Conservation (phyloP, 1,140 invertebrate genomes). For the Conopomorpha cramerella region DNA sequence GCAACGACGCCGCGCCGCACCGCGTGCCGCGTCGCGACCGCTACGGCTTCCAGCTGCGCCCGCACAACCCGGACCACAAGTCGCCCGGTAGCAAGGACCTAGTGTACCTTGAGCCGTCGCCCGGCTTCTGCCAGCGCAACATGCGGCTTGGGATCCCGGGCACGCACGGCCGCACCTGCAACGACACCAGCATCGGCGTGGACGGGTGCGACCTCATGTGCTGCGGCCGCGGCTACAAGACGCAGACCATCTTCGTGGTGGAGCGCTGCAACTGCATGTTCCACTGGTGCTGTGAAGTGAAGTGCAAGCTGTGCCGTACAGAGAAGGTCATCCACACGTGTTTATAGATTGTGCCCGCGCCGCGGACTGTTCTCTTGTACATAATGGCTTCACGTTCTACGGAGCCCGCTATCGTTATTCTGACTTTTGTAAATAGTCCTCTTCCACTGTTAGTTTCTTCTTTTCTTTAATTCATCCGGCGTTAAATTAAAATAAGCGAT, state of each 20-base stretch:
- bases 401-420: slow-evolving; percentile 33
- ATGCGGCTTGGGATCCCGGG: slow-evolving; percentile 83
- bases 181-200: slow-evolving; percentile 89
- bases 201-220: slow-evolving; percentile 97
- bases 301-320: slow-evolving; percentile 87
- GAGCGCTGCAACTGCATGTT: slow-evolving; percentile 93
- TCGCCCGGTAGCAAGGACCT: slow-evolving; percentile 86
- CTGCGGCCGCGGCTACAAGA: slow-evolving; percentile 90
- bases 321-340: slow-evolving; percentile 92
- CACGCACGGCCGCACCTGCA: slow-evolving; percentile 87
- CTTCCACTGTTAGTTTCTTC: slow-evolving; percentile 39
- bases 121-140: slow-evolving; percentile 90
- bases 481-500: slow-evolving; percentile 43
- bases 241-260: slow-evolving; percentile 79
- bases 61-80: slow-evolving; percentile 88
- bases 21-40: slow-evolving; percentile 65
- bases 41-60: slow-evolving; percentile 86
- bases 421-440: slow-evolving; percentile 56
- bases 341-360: slow-evolving; percentile 63
- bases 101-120: slow-evolving; percentile 90
- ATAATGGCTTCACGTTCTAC: slow-evolving; percentile 33
- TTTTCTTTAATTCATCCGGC: slow-evolving; percentile 39
- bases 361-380: slow-evolving; percentile 41
- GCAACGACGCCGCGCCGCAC: slow-evolving; percentile 62
- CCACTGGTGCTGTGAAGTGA: slow-evolving; percentile 97